Evolutionary conservation across 2,113 vertebrate species (phyloP), one percentile per base, ranked within the genome.

Genomic region (Tragulus kanchil): DNA sequence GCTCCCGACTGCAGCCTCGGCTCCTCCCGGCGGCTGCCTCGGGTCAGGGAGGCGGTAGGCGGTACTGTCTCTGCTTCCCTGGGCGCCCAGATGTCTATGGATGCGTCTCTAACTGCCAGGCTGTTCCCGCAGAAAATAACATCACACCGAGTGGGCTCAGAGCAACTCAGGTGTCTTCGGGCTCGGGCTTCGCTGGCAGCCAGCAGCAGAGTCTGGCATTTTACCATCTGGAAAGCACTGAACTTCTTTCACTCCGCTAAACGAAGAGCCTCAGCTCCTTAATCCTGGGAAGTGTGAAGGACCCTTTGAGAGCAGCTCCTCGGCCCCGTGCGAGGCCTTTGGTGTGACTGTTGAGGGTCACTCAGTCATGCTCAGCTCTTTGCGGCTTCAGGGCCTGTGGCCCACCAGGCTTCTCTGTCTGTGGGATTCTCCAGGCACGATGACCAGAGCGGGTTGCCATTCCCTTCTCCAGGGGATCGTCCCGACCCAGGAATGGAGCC

Each of bases 271-370:
- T 86, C 56, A 50, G 36, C 86, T 87, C 93, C 89, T 89, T 93
- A 94, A 86, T 85, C 89, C 93, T 64, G 83, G 85, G 82, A 95
- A 91, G 94, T 83, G 77, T 85, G 83, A 94, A 85, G 91, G 86
- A 59, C 82, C 69, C 59, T 36, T 23, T 50, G 19, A 11, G 42
- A 8, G 23, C 0, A 0, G 19, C 75, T 67, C 56, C 73, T 69
- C 71, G 16, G 50, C 56, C 14, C 62, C 19, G 52, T 21, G 11
- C 36, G 1, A 45, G 48, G 85, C 69, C 61, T 48, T 79, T 2
- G 73, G 23, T 19, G 21, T 45, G 67, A 36, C 13, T 3, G 11
- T 12, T 25, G 3, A 73, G 36, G 36, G 21, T 7, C 3, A 6
- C 69, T 73, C 36, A 36, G 69, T 73, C 69, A 4, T 45, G 69